Base-by-base conservation (phyloP, 1,140 invertebrate species). In the Drosophila equinoxialis region DNA sequence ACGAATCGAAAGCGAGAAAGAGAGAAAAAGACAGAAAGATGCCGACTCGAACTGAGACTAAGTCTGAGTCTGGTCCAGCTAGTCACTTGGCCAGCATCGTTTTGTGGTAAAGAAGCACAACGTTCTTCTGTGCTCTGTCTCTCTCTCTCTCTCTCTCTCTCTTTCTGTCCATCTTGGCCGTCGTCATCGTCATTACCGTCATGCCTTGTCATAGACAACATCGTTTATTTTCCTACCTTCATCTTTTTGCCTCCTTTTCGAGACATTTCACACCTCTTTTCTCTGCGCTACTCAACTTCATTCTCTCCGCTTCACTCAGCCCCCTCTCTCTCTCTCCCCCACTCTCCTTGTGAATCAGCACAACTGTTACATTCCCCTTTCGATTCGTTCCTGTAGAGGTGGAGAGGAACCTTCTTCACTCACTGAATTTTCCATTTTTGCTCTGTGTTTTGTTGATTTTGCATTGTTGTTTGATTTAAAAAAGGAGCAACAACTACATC, bases 151-250 rank as follows among this genome's bases (percentile, higher is more conserved):
- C 60, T 10, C 55, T 30, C 26, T 0, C 5, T 30, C 6, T 6
- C 5, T 30, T 30, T 30, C 3, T 30, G 8, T 37, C 61, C 59
- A 61, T 45, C n/a, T 30, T 65, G 35, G 35, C 59, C 51, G 14
- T 60, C 23, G 61, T 59, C 57, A 54, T 71, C 79, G 84, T 89
- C 83, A 87, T 87, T 87, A 87, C 84, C 83, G 83, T 87, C 83
- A 87, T 87, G 83, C 83, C 84, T 83, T 87, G 83, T 87, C 83
- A 87, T 87, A 87, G 83, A 87, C 83, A 87, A 87, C 83, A 87
- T 87, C 84, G 84, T 87, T 87, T 87, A 87, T 87, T 87, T 87
- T 89, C 84, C 73, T 45, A 35, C 23, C 26, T 30, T 60, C 48
- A 57, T 41, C 51, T 62, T 39, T 39, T 71, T 71, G 70, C 67